Conservation (phyloP, 2,113 vertebrate species). For the Collichthys lucidus region DNA sequence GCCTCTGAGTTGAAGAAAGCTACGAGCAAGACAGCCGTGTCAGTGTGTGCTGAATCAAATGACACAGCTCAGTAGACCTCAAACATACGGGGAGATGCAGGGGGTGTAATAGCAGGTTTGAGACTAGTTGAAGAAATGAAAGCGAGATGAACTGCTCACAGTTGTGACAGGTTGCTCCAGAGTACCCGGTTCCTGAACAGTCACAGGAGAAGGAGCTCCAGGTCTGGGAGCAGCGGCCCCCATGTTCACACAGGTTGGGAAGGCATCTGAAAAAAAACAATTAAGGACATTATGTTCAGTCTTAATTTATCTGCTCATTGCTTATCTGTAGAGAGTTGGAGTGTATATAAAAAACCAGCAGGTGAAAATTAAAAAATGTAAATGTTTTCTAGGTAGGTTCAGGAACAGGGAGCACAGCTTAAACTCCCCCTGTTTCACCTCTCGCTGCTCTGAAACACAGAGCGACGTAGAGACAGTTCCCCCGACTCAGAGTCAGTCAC, state of each 20-base stretch:
- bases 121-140: conserved; percentile 32
- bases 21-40: not conserved
- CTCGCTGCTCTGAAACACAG: no score
- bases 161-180: conserved; percentile 91
- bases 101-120: conserved; percentile 19
- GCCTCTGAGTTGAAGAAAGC: not conserved
- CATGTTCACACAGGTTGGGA: conserved; percentile 96
- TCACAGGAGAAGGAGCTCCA: conserved; percentile 93
- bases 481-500: no score
- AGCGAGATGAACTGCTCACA: conserved; percentile 85
- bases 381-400: no score
- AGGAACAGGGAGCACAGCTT: no score
- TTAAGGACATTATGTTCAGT: not conserved
- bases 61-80: conserved; percentile 42
- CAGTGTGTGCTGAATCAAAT: conserved; percentile 34
- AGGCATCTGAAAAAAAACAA: conserved; percentile 86
- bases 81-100: not conserved
- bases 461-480: no score
- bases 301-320: not conserved
- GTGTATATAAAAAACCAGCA: not conserved
- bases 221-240: conserved; percentile 92
- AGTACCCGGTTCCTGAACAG: conserved; percentile 91
- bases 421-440: no score
- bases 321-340: no score
- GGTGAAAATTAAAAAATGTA: not conserved